Evolutionary conservation across 2,888 invertebrate genomes (phyloP).

Genomic region (Pherbina coryleti): DNA sequence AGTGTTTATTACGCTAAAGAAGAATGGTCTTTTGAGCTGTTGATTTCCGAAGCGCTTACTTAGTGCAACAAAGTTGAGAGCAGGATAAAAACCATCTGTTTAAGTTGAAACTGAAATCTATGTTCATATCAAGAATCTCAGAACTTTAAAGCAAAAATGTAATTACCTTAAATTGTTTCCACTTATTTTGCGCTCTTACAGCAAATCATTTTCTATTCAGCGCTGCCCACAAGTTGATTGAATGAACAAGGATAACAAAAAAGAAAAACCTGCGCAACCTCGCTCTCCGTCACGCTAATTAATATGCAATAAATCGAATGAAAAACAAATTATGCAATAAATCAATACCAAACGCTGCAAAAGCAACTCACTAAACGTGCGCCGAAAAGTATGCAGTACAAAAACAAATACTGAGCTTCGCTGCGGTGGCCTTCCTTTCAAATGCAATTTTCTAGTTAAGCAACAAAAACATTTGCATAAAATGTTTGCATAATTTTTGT

Average conservation of each 20-base stretch:
- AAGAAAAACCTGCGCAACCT: neutral
- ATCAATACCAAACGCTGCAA: neutral
- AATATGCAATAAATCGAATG: conserved; percentile 20
- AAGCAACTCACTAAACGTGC: neutral
- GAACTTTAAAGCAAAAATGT: too few species aligned
- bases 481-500: conserved; percentile 19
- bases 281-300: neutral
- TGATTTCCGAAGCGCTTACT: too few species aligned
- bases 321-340: conserved; percentile 18
- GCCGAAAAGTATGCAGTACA: neutral
- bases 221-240: neutral
- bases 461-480: conserved; percentile 23
- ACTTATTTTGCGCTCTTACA: neutral
- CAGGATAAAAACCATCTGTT: too few species aligned
- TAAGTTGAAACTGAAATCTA: too few species aligned
- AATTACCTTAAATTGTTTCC: too few species aligned
- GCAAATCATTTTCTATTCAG: neutral
- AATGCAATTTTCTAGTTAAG: conserved; percentile 18
- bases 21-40: too few species aligned
- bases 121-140: too few species aligned
- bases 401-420: neutral
- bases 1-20: too few species aligned
- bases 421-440: neutral
- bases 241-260: neutral
- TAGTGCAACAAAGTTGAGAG: too few species aligned